These are phyloP conservation scores for Oithona nana DNA, from an alignment of 2,888 invertebrate species.

Conservation along the genomic window DNA sequence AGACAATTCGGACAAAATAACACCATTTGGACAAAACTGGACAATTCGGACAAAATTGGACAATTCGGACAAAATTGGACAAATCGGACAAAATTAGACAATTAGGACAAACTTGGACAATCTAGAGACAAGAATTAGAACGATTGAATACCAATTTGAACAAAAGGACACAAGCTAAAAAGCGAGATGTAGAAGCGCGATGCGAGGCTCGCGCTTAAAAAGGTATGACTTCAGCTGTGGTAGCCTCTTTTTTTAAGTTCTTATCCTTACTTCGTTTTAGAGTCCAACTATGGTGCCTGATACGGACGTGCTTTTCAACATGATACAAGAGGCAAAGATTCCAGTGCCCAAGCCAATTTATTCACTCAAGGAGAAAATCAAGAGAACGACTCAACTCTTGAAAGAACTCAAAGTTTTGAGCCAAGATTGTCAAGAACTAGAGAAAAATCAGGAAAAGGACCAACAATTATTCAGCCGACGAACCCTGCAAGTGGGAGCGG, in stretches of 20 bases:
- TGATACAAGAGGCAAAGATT: background rate
- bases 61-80: too few relatives aligned
- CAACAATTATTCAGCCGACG: conserved; percentile 1
- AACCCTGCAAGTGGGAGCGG: conserved; percentile 5
- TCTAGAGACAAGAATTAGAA: background rate
- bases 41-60: too few relatives aligned
- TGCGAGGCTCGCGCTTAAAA: too few relatives aligned
- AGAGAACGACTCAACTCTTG: background rate
- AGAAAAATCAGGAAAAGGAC: background rate
- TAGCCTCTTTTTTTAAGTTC: too few relatives aligned
- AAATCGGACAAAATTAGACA: too few relatives aligned
- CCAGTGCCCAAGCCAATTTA: background rate
- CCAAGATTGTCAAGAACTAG: background rate
- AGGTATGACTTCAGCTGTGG: too few relatives aligned
- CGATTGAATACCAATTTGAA: background rate
- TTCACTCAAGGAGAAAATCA: background rate
- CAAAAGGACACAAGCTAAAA: too few relatives aligned
- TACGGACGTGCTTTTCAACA: background rate
- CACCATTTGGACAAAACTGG: too few relatives aligned
- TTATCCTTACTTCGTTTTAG: too few relatives aligned
- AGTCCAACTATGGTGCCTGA: background rate
- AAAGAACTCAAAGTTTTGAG: conserved; percentile 4
- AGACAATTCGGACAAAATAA: too few relatives aligned
- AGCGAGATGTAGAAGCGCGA: too few relatives aligned
- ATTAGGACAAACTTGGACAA: too few relatives aligned